Base-by-base conservation (phyloP, 1,140 invertebrate genomes). In the Eulimnadia texana region DNA sequence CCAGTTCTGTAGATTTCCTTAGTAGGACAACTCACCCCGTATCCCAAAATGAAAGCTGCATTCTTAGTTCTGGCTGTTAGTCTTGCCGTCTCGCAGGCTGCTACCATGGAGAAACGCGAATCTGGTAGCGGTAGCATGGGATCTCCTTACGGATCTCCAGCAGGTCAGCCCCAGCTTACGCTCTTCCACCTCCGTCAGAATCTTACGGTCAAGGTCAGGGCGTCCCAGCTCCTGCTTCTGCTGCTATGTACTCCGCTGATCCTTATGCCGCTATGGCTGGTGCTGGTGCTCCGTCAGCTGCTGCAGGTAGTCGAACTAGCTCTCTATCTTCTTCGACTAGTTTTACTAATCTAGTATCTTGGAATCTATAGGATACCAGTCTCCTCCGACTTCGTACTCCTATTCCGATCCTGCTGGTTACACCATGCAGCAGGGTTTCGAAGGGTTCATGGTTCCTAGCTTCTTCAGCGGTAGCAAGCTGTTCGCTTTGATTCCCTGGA, bases 371-470 rank as follows among this genome's bases (percentile, higher is more conserved):
- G 33, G 33, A 9, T 42, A 42, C 33, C 6, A 42, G 6, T 6
- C 33, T 42, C 33, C 33, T 42, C 56, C 56, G 10, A 25, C 27
- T 1, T 20, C 24, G 19, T 58, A 58, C 28, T 11, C 56, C 20
- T 58, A 58, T 25, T 1, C 11, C 19, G 56, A 58, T 29, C 56
- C 56, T n/a, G 56, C 56, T 29, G 56, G 56, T 19, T 58, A 58
- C 25, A 28, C 56, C 20, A 58, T 58, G 56, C 56, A 58, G 56
- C 33, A 24, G 24, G 56, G 56, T 16, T 58, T 58, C 25, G 56
- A 58, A 28, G 56, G 56, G 13, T 58, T 28, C 33, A 58, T 58
- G 3, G 56, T 58, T 16, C 56, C 56, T 9, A 28, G 19, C 23
- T 23, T 58, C 19, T 29, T n/a, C 52, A 20, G 25, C 25, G 19